A percentile compares a stretch with the other conserved stretches of the same genome.
Evolutionary conservation across 2,888 invertebrate species (phyloP).

Genomic region (Dendrolimus pini): DNA sequence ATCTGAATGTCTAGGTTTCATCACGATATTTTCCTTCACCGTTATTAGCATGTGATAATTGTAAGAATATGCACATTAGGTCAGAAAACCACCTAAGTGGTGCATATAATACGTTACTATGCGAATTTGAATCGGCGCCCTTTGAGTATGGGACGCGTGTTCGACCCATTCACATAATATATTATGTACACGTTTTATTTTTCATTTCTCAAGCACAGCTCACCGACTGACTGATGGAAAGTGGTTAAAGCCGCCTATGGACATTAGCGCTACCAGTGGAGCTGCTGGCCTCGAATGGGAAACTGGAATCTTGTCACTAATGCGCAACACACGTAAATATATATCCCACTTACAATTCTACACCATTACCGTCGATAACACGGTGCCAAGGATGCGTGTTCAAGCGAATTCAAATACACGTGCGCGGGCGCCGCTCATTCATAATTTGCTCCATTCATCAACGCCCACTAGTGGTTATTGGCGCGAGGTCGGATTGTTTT

Average conservation of each 20-base stretch:
- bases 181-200: background rate
- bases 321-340: background rate
- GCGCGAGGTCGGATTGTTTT: background rate
- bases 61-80: too few relatives aligned
- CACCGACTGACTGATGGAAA: background rate
- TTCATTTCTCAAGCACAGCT: background rate
- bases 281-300: background rate
- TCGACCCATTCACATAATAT: too few relatives aligned
- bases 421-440: slow-evolving; percentile 11
- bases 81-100: too few relatives aligned
- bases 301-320: background rate
- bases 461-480: slow-evolving; percentile 9
- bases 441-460: slow-evolving; percentile 9
- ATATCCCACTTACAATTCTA: background rate
- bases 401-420: slow-evolving; percentile 10
- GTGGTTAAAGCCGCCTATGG: background rate
- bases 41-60: too few relatives aligned
- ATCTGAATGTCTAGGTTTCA: too few relatives aligned
- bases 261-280: background rate
- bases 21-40: too few relatives aligned
- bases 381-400: slow-evolving; percentile 7
- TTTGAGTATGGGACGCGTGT: too few relatives aligned
- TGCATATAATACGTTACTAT: too few relatives aligned
- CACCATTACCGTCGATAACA: background rate
- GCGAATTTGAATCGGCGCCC: too few relatives aligned